Percentiles rank a stretch among this genome's conserved stretches.
Evolutionary conservation across 2,888 invertebrate species (phyloP).

Genomic region (Leptopilina myrica): DNA sequence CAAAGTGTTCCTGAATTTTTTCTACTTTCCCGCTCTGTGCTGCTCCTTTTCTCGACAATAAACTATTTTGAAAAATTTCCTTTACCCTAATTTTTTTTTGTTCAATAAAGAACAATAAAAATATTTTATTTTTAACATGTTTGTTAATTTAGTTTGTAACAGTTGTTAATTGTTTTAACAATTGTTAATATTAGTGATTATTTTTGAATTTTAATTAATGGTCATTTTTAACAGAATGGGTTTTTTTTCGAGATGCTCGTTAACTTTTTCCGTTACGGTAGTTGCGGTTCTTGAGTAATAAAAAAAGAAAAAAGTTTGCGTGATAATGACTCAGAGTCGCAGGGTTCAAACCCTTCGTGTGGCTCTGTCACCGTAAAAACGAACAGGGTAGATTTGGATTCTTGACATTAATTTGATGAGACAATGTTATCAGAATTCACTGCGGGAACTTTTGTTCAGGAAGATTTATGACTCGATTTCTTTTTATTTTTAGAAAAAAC

Average conservation of each 20-base stretch:
- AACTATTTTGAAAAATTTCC: background rate
- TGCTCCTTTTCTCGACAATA: background rate
- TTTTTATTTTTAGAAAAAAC: no score
- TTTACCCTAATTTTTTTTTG: no score
- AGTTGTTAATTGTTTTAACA: no score
- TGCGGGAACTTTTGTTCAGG: background rate
- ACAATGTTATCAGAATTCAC: background rate
- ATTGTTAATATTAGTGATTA: no score
- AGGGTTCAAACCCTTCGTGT: constrained; percentile 28
- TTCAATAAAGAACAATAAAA: no score
- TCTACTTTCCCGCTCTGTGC: background rate
- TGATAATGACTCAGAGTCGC: constrained; percentile 17
- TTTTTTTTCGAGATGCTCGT: background rate
- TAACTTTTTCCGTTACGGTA: background rate
- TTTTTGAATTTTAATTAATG: background rate
- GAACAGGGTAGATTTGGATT: constrained; percentile 23
- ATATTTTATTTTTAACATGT: no score
- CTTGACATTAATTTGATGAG: constrained; percentile 29
- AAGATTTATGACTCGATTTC: background rate
- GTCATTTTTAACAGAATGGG: background rate
- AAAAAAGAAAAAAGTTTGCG: background rate
- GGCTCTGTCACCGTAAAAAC: background rate
- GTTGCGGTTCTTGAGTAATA: constrained; percentile 6
- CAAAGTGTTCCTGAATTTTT: constrained; percentile 17
- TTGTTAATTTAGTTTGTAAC: no score